A percentile compares a stretch with the other conserved stretches of the same genome.
Conservation (phyloP, 2,888 invertebrate species). For the Leptinotarsa juncta region DNA sequence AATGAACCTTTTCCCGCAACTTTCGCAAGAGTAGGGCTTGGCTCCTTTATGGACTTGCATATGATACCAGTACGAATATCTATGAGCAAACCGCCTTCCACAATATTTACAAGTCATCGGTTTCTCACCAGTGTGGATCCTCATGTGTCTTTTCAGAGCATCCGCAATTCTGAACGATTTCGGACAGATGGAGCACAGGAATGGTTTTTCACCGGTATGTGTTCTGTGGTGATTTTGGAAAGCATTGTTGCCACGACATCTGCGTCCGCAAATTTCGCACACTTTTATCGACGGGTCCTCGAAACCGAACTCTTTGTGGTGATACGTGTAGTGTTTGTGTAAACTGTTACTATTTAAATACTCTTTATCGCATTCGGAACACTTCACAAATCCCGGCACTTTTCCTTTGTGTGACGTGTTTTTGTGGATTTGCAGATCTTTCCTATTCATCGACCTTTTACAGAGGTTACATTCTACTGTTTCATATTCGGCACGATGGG, state of each 20-base stretch:
- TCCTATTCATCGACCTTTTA: background rate
- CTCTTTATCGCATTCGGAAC: conserved; percentile 15
- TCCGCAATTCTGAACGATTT: conserved; percentile 67
- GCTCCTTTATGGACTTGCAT: conserved; percentile 65
- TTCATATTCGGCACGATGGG: background rate
- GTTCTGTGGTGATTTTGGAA: conserved; percentile 57
- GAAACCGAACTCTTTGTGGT: conserved; percentile 5
- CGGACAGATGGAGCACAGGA: conserved; percentile 53
- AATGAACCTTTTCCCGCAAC: conserved; percentile 58
- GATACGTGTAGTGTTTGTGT: conserved; percentile 4
- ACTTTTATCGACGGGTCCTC: conserved; percentile 45
- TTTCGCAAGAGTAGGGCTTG: conserved; percentile 62
- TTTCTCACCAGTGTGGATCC: conserved; percentile 55
- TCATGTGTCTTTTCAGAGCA: conserved; percentile 65
- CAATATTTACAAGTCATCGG: conserved; percentile 52
- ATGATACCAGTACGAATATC: conserved; percentile 71
- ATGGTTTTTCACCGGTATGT: conserved; percentile 54
- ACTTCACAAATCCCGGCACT: background rate
- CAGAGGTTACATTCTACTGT: conserved; percentile 4
- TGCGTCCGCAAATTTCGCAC: conserved; percentile 53
- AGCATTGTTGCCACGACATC: conserved; percentile 32
- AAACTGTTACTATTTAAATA: background rate
- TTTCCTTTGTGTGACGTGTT: background rate
- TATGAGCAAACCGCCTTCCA: conserved; percentile 64
- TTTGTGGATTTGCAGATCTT: conserved; percentile 11